phyloP scores from a whole-genome alignment of 2,113 vertebrate genomes.

The Psilopogon haemacephalus region DNA sequence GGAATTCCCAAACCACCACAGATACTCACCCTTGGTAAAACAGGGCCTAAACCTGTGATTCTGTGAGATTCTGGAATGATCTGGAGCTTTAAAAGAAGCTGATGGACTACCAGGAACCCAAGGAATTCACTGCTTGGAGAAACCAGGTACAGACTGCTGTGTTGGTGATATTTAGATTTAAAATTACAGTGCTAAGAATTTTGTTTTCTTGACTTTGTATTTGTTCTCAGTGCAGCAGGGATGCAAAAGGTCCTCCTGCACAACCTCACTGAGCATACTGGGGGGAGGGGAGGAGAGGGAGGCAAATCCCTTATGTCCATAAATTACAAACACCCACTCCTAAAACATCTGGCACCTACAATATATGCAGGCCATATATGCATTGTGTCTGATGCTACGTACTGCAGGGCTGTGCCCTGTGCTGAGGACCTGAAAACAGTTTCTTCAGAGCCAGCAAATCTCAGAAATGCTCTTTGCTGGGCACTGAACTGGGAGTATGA shows the following conservation, averaged over 20 bases:
- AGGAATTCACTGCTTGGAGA: background rate
- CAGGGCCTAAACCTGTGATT: background rate
- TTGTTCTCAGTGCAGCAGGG: background rate
- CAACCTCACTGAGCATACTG: background rate
- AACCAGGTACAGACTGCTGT: background rate
- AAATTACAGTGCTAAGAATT: background rate
- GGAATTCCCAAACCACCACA: no score
- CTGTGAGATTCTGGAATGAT: background rate
- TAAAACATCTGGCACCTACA: background rate
- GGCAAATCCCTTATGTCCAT: background rate
- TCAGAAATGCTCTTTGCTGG: background rate
- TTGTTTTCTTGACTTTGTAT: background rate
- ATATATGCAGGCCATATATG: background rate
- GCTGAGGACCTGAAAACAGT: background rate
- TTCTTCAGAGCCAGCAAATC: background rate
- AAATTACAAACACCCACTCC: background rate
- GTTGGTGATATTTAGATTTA: background rate
- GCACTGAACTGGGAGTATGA: background rate
- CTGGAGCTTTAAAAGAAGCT: background rate
- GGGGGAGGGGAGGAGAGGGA: no score
- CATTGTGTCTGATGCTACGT: background rate
- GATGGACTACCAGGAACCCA: background rate
- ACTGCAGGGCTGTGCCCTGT: background rate
- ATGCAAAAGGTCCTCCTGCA: background rate
- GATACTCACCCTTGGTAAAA: background rate